Evolutionary conservation across 2,113 vertebrate genomes (phyloP), one percentile per base, ranked within the genome.

Genomic region (Heliornis fulica): DNA sequence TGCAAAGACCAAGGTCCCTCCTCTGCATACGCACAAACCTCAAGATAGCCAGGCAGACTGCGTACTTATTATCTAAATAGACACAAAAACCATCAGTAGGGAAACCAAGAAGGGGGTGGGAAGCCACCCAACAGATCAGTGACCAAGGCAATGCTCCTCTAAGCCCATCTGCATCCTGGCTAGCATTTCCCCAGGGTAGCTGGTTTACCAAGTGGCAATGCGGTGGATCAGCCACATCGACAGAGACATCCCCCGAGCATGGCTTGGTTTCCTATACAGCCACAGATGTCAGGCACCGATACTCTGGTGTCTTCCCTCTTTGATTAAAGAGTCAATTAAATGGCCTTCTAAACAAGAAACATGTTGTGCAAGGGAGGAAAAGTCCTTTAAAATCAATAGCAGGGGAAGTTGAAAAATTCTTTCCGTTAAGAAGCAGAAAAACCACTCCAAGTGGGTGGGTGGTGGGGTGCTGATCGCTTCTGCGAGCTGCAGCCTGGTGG

Each of bases 301-400:
- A 63, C 22, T 31, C 56, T 28, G n/a, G 15, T 59, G 72, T 71
- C 34, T 63, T 63, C 50, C 34, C 25, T 83, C 76, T 79, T 74
- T 75, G 71, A 96, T 90, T 75, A 89, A 76, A 48, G 41, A 70
- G 23, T 15, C 31, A 94, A 87, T 96, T 92, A 97, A 96, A 89
- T 20, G 86, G 34, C 54, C 29, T 78, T 54, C 56, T 89, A 57
- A 92, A 85, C 25, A 79, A 90, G 50, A 90, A 50, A 46, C 32
- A 20, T 1, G 19, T 54, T 65, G n/a, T 54, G 46, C 71, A 92
- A 50, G 45, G 41, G 48, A 80, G 13, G 57, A 76, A 43, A 53
- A 79, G 10, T 29, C 64, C 69, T 94, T 89, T 81, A 89, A 82
- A 89, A 94, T 93, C 94, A 92, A 92, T 90, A 89, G 46, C 0